Percentiles rank a stretch among this genome's conserved stretches.
These are phyloP conservation scores for Illadopsis cleaveri DNA, from an alignment of 2,113 vertebrate species.

Conservation along the genomic window DNA sequence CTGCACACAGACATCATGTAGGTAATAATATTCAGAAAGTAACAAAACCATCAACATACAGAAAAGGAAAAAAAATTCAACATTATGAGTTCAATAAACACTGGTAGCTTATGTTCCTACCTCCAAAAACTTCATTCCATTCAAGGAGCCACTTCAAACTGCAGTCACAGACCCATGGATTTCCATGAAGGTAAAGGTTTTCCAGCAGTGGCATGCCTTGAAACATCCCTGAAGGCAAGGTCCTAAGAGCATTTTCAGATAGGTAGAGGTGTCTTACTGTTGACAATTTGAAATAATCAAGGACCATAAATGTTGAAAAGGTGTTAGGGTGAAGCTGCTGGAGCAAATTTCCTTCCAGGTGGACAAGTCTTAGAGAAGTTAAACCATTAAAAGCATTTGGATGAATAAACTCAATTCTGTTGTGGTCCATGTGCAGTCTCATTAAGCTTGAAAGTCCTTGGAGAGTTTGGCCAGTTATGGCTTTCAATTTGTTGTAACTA, in stretches of 20 bases:
- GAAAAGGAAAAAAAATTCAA: background rate
- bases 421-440: conserved; percentile 90
- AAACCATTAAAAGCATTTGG: conserved; percentile 88
- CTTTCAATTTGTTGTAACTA: conserved; percentile 90
- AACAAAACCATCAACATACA: background rate
- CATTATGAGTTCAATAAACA: background rate
- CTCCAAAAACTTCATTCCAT: conserved; percentile 79
- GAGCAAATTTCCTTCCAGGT: conserved; percentile 88
- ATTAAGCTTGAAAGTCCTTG: conserved; percentile 81
- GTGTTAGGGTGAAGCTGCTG: conserved; percentile 85
- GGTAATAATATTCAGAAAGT: background rate
- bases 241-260: conserved; percentile 82
- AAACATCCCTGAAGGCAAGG: conserved; percentile 74
- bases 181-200: conserved; percentile 87
- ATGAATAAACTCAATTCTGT: conserved; percentile 86
- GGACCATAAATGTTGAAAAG: conserved; percentile 83
- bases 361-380: conserved; percentile 82
- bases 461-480: conserved; percentile 75
- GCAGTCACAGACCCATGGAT: conserved; percentile 91
- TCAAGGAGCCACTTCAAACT: conserved; percentile 77
- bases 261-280: conserved; percentile 87
- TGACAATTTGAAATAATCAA: conserved; percentile 82
- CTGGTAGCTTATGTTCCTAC: conserved; percentile 57
- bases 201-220: conserved; percentile 82
- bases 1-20: background rate